Evolutionary conservation across 1,140 invertebrate genomes (phyloP), one percentile per base, ranked within the genome.

Genomic region (Lerema accius): DNA sequence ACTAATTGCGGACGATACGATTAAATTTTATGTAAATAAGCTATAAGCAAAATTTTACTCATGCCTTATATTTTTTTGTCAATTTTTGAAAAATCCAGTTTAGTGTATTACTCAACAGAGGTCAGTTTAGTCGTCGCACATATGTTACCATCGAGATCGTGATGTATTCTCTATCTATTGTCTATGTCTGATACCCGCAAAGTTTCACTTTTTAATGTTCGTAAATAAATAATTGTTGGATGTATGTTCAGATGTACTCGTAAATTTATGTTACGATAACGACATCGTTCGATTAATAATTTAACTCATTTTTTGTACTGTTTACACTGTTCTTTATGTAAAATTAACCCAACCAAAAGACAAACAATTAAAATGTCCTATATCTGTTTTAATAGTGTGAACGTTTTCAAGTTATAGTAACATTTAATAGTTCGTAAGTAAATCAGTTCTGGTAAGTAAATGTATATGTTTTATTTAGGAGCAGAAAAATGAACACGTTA

Each of bases 401-500:
- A n/a, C n/a, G n/a, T n/a, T n/a, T n/a, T n/a, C n/a, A n/a, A n/a
- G n/a, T n/a, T n/a, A n/a, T n/a, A n/a, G n/a, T n/a, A n/a, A n/a
- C n/a, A 23, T 23, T 23, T 23, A 23, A 5, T 9, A 4, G 28
- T 32, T 32, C 7, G 28, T 32, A 32, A 32, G 4, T 7, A 32
- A 23, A 23, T 23, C 4, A 1, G 28, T 9, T 7, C 7, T 32
- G 28, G 28, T 4, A 7, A 4, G 9, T 7, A 32, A 32, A 32
- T 9, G 9, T 64, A 56, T 58, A 62, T 39, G 15, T n/a, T 64
- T 61, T 56, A 19, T 68, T 65, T 91, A 96, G 96, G 94, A 96
- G 96, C 93, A 94, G 96, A 92, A 97, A 97, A 95, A 92, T 97
- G 92, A 97, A 96, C 91, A 94, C 94, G 72, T 94, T 96, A 81